These are phyloP conservation scores for Forbesichthys papilliferus DNA, from an alignment of 2,113 vertebrate species.

Conservation along the genomic window DNA sequence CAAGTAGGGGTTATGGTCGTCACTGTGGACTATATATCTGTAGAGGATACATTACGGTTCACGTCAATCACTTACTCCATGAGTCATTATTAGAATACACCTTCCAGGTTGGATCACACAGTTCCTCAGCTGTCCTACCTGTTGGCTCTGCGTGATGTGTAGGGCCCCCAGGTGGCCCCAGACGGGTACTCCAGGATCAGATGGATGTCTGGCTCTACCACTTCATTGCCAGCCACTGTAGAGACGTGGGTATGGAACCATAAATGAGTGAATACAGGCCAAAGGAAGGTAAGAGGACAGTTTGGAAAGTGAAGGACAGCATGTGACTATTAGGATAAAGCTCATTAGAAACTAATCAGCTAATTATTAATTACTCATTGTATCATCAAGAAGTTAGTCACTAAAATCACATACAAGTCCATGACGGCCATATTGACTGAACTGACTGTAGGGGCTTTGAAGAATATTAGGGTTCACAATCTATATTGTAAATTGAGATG, in stretches of 20 bases:
- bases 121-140: constrained; percentile 59
- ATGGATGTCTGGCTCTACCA: constrained; percentile 83
- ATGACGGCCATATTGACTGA: too few relatives aligned
- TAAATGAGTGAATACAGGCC: not conserved
- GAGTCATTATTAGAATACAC: not conserved
- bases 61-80: too few relatives aligned
- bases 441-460: too few relatives aligned
- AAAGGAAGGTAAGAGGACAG: not conserved
- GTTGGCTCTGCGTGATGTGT: constrained; percentile 81
- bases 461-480: not conserved
- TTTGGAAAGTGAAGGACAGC: too few relatives aligned
- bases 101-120: not conserved
- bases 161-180: constrained; percentile 77
- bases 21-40: constrained; percentile 84
- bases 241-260: not conserved
- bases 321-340: too few relatives aligned
- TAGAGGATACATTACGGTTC: constrained; percentile 2
- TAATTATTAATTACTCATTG: too few relatives aligned
- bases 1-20: constrained; percentile 81
- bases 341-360: too few relatives aligned
- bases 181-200: constrained; percentile 82
- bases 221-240: constrained; percentile 77
- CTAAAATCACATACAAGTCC: too few relatives aligned
- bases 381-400: too few relatives aligned
- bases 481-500: not conserved